phyloP scores from a whole-genome alignment of 2,113 vertebrate genomes.

The Callorhinus ursinus region DNA sequence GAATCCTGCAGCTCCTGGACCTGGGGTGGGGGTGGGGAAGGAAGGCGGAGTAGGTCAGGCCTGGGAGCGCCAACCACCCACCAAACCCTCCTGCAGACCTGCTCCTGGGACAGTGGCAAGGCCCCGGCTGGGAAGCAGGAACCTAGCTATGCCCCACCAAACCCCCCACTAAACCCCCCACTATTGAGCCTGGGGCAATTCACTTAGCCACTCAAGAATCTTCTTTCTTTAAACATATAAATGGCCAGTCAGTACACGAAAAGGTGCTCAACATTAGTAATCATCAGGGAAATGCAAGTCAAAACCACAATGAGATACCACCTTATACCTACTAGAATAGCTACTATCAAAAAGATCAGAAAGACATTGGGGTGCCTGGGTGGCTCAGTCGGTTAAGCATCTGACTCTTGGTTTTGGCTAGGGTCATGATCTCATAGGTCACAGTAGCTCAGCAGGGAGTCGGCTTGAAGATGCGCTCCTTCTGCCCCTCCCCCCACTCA shows the following conservation, averaged over 20 bases:
- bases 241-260: not conserved
- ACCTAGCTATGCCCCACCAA: too few relatives aligned
- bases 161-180: not conserved
- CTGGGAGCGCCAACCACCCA: not conserved
- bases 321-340: not conserved
- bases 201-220: not conserved
- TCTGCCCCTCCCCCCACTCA: not conserved
- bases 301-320: not conserved
- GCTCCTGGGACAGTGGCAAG: not conserved
- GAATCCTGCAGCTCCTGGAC: slow-evolving; percentile 85
- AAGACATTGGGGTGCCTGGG: not conserved
- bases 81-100: not conserved
- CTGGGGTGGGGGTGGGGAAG: slow-evolving; percentile 69
- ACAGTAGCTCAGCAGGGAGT: not conserved
- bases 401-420: not conserved
- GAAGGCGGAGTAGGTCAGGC: not conserved
- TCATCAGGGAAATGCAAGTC: not conserved
- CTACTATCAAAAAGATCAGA: not conserved
- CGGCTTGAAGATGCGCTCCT: not conserved
- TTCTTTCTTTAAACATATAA: not conserved
- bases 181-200: not conserved
- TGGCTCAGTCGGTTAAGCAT: not conserved
- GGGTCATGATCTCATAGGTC: not conserved
- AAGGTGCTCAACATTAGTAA: not conserved
- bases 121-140: not conserved